Evolutionary conservation across 1,140 invertebrate genomes (phyloP).

Genomic region (Eupeodes corollae): DNA sequence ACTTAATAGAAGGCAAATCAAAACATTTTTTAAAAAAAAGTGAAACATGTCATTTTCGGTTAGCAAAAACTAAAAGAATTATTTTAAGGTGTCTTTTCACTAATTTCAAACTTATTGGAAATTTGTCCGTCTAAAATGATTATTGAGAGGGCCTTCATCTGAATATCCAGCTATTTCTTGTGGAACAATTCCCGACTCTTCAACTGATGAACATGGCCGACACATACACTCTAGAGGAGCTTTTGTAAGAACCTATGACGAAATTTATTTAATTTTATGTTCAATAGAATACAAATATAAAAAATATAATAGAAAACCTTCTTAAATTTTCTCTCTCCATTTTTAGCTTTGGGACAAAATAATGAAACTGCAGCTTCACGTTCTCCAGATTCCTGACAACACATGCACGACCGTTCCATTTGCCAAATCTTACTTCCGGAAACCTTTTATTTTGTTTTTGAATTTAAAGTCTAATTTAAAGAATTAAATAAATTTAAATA

Average conservation of each 20-base stretch:
- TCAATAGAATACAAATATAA: neutral
- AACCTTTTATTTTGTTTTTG: constrained; percentile 46
- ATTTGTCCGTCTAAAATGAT: constrained; percentile 54
- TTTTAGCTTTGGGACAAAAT: constrained; percentile 78
- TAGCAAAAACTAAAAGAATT: too few species aligned
- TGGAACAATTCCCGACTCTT: constrained; percentile 75
- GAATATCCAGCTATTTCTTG: constrained; percentile 81
- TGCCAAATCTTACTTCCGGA: constrained; percentile 95
- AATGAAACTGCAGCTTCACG: constrained; percentile 77
- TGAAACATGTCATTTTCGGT: too few species aligned
- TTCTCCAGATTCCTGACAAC: constrained; percentile 87
- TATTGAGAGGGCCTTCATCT: constrained; percentile 64
- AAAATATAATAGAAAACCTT: constrained; percentile 46
- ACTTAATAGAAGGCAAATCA: too few species aligned
- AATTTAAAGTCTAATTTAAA: neutral
- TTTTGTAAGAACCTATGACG: constrained; percentile 82
- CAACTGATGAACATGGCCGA: constrained; percentile 76
- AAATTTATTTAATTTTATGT: neutral
- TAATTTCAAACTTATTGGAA: constrained; percentile 36
- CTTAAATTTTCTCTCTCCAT: constrained; percentile 71
- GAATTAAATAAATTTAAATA: neutral
- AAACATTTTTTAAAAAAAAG: too few species aligned
- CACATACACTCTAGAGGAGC: constrained; percentile 90
- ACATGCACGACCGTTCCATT: constrained; percentile 89
- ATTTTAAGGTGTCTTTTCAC: too few species aligned